A percentile compares a stretch with the other conserved stretches of the same genome.
Evolutionary conservation across 2,888 invertebrate species (phyloP).

Genomic region (Cephus spinipes): DNA sequence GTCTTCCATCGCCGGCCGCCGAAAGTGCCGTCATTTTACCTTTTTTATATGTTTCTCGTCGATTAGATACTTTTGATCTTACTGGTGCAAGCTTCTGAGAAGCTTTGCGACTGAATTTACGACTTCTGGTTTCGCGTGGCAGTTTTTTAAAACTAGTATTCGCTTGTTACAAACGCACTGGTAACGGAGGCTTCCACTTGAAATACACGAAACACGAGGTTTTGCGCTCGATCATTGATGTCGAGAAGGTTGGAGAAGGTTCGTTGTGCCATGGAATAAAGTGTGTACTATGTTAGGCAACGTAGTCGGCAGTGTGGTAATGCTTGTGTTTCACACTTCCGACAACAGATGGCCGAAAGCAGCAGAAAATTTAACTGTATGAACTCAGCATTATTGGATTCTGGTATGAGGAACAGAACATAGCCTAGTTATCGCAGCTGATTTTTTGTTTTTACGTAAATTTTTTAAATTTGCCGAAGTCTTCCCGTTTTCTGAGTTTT

Average conservation of each 20-base stretch:
- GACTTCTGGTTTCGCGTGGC: background rate
- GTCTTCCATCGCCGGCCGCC: slow-evolving; percentile 67
- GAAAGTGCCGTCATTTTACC: slow-evolving; percentile 66
- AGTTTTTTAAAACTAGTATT: background rate
- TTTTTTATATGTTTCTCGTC: slow-evolving; percentile 15
- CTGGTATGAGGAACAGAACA: background rate
- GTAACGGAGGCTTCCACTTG: background rate
- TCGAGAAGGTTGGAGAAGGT: background rate
- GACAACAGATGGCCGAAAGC: background rate
- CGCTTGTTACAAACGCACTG: background rate
- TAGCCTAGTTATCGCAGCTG: background rate
- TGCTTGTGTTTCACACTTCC: background rate
- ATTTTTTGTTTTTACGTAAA: background rate
- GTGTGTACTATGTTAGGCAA: background rate
- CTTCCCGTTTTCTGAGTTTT: background rate
- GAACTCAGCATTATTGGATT: background rate
- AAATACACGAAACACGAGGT: background rate
- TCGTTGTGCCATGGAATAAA: background rate
- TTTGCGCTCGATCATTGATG: background rate
- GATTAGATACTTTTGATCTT: background rate
- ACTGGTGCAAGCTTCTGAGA: background rate
- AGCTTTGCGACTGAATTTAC: background rate
- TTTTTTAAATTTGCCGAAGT: background rate
- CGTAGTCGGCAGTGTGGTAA: background rate
- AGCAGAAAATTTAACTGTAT: background rate